Evolutionary conservation across 2,797 vertebrate species (phyloP).

Genomic region (Acanthis flammea): DNA sequence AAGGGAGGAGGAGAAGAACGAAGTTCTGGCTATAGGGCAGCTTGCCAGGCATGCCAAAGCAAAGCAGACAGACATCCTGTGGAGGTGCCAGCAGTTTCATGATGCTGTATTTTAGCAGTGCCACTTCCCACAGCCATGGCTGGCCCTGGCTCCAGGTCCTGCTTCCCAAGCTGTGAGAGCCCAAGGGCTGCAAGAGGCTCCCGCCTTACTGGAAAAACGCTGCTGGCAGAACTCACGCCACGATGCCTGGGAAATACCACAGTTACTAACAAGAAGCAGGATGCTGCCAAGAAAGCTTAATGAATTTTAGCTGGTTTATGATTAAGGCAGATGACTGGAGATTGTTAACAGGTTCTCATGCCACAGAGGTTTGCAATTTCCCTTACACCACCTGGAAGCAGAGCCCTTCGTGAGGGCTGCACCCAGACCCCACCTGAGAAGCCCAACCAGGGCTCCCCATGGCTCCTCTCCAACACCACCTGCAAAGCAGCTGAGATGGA

Average conservation of each 20-base stretch:
- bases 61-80: slow-evolving; percentile 35
- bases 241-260: background rate
- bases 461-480: background rate
- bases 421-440: rapidly evolving
- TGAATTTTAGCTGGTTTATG: background rate
- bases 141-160: rapidly evolving
- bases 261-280: background rate
- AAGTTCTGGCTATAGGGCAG: background rate
- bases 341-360: background rate
- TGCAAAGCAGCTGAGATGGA: background rate
- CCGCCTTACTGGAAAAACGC: background rate
- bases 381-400: background rate
- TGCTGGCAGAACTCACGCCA: rapidly evolving
- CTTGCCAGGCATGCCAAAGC: background rate
- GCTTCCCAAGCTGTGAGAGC: background rate
- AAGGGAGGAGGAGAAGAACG: background rate
- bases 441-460: background rate
- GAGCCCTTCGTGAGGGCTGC: rapidly evolving
- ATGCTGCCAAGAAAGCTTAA: background rate
- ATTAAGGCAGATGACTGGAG: background rate
- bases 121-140: background rate
- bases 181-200: background rate
- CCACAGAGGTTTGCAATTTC: background rate
- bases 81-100: background rate
- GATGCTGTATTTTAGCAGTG: background rate